phyloP scores from a whole-genome alignment of 2,113 vertebrate species.

The Hystrix brachyura region DNA sequence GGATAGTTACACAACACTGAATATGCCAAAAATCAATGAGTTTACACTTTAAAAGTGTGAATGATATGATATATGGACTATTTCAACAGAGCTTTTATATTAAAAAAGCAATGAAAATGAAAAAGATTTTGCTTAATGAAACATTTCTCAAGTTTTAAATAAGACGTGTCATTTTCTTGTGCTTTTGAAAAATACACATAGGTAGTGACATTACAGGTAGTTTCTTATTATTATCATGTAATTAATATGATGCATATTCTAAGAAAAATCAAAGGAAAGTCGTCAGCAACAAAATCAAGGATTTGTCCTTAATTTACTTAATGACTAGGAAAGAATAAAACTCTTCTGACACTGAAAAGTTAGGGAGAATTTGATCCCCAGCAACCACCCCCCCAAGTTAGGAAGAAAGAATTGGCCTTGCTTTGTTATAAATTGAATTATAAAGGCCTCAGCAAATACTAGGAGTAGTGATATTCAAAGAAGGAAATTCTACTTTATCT shows the following conservation, averaged over 20 bases:
- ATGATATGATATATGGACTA: conserved; percentile 2
- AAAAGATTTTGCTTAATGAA: conserved; percentile 59
- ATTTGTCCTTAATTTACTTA: conserved; percentile 1
- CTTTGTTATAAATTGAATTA: conserved; percentile 32
- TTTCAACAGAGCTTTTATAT: neutral
- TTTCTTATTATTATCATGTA: conserved; percentile 47
- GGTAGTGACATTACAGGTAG: neutral
- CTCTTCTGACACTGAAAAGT: neutral
- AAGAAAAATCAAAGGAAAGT: conserved; percentile 41
- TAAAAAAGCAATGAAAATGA: neutral
- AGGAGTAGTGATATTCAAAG: neutral
- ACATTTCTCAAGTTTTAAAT: conserved; percentile 17
- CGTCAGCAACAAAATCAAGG: conserved; percentile 24
- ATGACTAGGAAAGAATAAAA: conserved; percentile 5
- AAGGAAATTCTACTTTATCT: conserved; percentile 5
- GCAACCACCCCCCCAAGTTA: neutral
- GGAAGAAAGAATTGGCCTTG: neutral
- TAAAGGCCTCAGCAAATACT: conserved; percentile 13
- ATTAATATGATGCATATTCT: neutral
- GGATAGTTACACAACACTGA: neutral
- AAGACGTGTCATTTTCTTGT: neutral
- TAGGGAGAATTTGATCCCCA: neutral
- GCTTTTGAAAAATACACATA: conserved; percentile 24
- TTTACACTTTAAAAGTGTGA: neutral
- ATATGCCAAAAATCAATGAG: neutral